phyloP scores from a whole-genome alignment of 1,140 invertebrate species.

The Trialeurodes vaporariorum region DNA sequence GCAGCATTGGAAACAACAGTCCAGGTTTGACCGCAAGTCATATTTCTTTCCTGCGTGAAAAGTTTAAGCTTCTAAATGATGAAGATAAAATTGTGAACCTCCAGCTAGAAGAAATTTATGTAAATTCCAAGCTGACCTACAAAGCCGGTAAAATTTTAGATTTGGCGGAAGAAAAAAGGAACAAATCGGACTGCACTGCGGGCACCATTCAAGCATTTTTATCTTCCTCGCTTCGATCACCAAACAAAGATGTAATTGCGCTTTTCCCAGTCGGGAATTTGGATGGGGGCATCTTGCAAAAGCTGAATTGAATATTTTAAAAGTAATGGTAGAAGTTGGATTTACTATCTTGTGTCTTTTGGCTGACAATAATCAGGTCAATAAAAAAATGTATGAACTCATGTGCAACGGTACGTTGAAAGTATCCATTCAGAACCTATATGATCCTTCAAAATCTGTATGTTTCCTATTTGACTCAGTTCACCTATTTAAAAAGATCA shows the following conservation, averaged over 20 bases:
- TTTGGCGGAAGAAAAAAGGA: background rate
- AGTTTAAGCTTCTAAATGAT: background rate
- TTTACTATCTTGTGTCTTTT: background rate
- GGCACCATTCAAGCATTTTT: slow-evolving; percentile 1
- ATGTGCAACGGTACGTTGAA: background rate
- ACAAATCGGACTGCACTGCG: background rate
- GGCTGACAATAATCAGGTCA: background rate
- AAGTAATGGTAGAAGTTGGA: background rate
- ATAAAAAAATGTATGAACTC: background rate
- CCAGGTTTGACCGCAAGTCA: background rate
- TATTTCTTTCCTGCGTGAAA: background rate
- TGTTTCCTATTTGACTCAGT: background rate
- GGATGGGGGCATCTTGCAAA: background rate
- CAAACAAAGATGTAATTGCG: background rate
- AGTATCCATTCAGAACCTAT: background rate
- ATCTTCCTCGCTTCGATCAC: background rate
- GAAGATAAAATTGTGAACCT: background rate
- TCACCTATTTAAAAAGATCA: slow-evolving; percentile 1
- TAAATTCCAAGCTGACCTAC: background rate
- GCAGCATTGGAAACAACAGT: background rate
- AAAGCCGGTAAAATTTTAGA: slow-evolving; percentile 1
- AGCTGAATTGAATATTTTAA: background rate
- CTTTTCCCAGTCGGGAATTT: background rate
- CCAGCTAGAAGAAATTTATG: slow-evolving; percentile 5
- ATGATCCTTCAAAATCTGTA: background rate